Evolutionary conservation across 2,888 invertebrate genomes (phyloP), one percentile per base, ranked within the genome.

Genomic region (Stenotaenia linearis): DNA sequence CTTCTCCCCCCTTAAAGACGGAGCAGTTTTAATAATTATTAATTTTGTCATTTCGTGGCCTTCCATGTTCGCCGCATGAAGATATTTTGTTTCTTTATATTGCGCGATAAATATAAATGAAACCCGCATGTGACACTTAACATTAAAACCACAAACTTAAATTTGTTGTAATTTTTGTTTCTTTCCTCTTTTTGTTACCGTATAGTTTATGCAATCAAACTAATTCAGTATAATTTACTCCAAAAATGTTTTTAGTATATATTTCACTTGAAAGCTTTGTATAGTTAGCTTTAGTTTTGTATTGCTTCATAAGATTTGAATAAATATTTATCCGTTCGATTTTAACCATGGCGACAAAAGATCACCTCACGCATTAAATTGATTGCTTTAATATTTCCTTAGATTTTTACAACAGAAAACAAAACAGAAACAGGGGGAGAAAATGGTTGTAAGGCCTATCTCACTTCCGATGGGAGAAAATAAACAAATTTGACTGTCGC

Each of bases 1-100:
- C 25, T 12, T 28, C 15, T 28, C 15, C 69, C 10, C 28, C 69
- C 25, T 69, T 28, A 28, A 69, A 69, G 69, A 69, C 69, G 69
- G 28, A 69, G 69, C 69, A 28, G 25, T 69, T 69, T 69, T 69
- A 69, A 69, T 69, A 69, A 69, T 69, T 69, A 69, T 69, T 69
- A 69, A 69, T 69, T 69, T 69, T 69, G 69, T 69, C 69, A 69
- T 69, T 69, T 69, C 69, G 69, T 69, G 69, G 69, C 69, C 69
- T 69, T 28, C 69, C 69, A 69, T 69, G 69, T 69, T 69, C 69
- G 28, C 69, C 69, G 69, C 69, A 69, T 28, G 69, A 4, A 69
- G 69, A 69, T 69, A 69, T 69, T 69, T 69, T 69, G 69, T 69
- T 69, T 69, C 69, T 69, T 69, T 69, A 69, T 69, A 69, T 69